These are phyloP conservation scores for Ameiurus melas DNA, from an alignment of 2,113 vertebrate genomes.

Conservation along the genomic window DNA sequence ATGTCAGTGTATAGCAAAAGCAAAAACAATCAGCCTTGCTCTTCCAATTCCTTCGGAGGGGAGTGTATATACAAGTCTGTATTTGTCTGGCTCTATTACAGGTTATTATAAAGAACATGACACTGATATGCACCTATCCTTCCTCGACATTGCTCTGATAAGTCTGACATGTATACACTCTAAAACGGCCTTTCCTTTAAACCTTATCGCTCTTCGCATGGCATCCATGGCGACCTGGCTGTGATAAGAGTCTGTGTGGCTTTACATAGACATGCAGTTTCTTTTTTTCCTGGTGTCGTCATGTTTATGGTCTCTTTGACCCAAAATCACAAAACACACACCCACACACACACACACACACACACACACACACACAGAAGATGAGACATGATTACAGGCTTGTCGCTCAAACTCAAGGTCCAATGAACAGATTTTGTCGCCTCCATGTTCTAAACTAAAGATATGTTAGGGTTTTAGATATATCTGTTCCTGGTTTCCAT, in stretches of 20 bases:
- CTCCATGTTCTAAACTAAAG: conserved; percentile 20
- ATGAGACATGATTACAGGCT: conserved; percentile 27
- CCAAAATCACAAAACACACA: conserved; percentile 19
- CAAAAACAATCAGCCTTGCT: background rate
- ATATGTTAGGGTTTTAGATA: background rate
- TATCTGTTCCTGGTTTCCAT: background rate
- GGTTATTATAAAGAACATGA: background rate
- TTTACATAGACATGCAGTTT: background rate
- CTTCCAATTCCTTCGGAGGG: background rate
- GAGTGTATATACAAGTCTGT: background rate
- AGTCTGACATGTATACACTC: background rate
- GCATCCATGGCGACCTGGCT: conserved; percentile 1
- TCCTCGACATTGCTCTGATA: conserved; percentile 10
- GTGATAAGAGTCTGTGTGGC: conserved; percentile 23
- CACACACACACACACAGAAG: background rate
- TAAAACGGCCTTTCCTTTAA: background rate
- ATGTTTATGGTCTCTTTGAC: conserved; percentile 26
- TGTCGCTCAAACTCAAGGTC: conserved; percentile 4
- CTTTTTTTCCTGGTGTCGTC: background rate
- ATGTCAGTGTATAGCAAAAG: too few species aligned
- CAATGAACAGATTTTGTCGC: conserved; percentile 14
- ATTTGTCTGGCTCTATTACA: background rate
- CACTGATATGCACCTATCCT: background rate
- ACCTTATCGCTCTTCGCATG: conserved; percentile 6
- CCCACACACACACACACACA: background rate